A percentile compares a stretch with the other conserved stretches of the same genome.
Conservation (phyloP, 2,888 invertebrate species). For the Laspeyria flexula region DNA sequence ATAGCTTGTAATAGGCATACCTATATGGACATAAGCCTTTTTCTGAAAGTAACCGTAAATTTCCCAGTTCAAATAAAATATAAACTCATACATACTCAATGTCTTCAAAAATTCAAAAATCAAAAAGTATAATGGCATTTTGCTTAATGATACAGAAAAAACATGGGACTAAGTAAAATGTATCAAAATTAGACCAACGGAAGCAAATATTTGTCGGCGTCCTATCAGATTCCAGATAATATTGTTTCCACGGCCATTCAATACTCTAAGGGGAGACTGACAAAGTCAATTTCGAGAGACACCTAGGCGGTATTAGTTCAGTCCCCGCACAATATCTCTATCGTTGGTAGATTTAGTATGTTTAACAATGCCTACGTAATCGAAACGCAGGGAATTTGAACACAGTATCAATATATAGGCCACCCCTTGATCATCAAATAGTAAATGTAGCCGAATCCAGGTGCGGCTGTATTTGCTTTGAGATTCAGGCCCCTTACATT, state of each 20-base stretch:
- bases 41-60: no score
- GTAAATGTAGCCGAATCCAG: no score
- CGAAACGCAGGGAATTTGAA: background rate
- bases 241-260: background rate
- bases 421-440: no score
- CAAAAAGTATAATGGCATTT: no score
- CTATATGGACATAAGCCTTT: no score
- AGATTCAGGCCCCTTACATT: no score
- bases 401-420: background rate
- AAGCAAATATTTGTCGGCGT: background rate
- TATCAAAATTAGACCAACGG: background rate
- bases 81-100: no score
- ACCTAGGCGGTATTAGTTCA: background rate
- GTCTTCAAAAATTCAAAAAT: no score
- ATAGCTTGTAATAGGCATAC: no score
- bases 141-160: no score
- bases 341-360: background rate
- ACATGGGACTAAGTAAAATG: background rate
- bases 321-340: background rate
- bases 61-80: no score
- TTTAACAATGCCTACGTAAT: background rate
- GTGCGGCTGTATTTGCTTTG: no score
- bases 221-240: conserved; percentile 2
- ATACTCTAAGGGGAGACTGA: conserved; percentile 1
- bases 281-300: conserved; percentile 6